Conservation (phyloP, 2,113 vertebrate genomes). For the Dascyllus trimaculatus region DNA sequence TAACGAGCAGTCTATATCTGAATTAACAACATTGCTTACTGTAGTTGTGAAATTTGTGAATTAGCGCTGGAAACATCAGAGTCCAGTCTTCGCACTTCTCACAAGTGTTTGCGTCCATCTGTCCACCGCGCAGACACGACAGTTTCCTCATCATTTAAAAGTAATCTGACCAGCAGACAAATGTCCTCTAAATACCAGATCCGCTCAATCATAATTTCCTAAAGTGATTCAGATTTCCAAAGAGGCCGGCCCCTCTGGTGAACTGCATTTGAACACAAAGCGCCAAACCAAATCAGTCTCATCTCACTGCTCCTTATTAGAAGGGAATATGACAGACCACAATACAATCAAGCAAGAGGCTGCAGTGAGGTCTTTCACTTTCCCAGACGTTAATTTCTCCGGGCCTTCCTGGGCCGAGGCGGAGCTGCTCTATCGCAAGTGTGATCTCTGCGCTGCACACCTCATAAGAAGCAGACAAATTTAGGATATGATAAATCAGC, state of each 20-base stretch:
- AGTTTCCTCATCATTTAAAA: slow-evolving; percentile 35
- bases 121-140: neutral
- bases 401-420: slow-evolving; percentile 10
- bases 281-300: slow-evolving; percentile 58
- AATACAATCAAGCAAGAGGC: slow-evolving; percentile 42
- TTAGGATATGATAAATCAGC: slow-evolving; percentile 59
- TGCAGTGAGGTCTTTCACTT: slow-evolving; percentile 46
- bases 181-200: slow-evolving; percentile 31
- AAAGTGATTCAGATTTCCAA: slow-evolving; percentile 37
- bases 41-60: too few species aligned
- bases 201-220: slow-evolving; percentile 34
- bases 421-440: slow-evolving; percentile 32
- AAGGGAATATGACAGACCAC: slow-evolving; percentile 46
- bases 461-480: slow-evolving; percentile 54
- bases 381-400: slow-evolving; percentile 40
- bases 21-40: too few species aligned
- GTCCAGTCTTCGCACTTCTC: too few species aligned
- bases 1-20: too few species aligned
- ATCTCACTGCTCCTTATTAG: slow-evolving; percentile 51
- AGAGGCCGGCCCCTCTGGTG: slow-evolving; percentile 13
- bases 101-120: neutral
- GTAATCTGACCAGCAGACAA: slow-evolving; percentile 33
- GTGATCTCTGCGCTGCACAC: slow-evolving; percentile 47
- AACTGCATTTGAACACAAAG: slow-evolving; percentile 43
- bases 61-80: too few species aligned